Conservation (phyloP, 2,888 invertebrate genomes). For the Lymantria monacha region DNA sequence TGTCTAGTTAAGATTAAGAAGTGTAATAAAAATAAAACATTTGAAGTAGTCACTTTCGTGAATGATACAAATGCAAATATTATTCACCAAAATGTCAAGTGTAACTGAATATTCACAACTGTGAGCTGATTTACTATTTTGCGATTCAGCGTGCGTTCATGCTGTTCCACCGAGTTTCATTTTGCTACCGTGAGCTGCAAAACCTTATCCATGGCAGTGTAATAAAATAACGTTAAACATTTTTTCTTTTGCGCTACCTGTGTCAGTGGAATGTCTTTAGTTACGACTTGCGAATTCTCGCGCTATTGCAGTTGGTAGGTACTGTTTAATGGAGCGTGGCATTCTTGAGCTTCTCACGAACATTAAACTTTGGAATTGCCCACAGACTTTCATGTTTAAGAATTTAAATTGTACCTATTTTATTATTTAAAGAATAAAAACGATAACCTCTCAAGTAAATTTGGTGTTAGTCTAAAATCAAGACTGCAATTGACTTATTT, state of each 20-base stretch:
- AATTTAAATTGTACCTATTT: constrained; percentile 7
- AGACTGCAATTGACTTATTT: constrained; percentile 44
- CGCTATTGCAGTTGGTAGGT: constrained; percentile 1
- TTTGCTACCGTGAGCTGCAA: constrained; percentile 39
- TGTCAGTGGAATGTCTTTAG: constrained; percentile 6
- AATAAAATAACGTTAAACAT: constrained; percentile 23
- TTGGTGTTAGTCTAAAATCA: neutral
- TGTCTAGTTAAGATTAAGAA: too few species aligned
- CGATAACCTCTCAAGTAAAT: neutral
- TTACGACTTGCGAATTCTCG: constrained; percentile 7
- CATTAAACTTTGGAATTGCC: constrained; percentile 21
- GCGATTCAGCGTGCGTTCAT: constrained; percentile 68
- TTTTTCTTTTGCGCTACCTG: constrained; percentile 25
- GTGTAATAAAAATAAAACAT: too few species aligned
- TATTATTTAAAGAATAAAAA: constrained; percentile 11
- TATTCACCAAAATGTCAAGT: constrained; percentile 49
- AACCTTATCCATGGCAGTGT: constrained; percentile 22
- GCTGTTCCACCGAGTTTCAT: constrained; percentile 55
- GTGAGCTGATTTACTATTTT: constrained; percentile 71
- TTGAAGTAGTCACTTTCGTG: constrained; percentile 32
- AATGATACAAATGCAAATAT: constrained; percentile 49
- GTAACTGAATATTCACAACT: constrained; percentile 66
- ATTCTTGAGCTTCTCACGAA: constrained; percentile 29
- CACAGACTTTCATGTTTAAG: constrained; percentile 26
- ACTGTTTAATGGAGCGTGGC: constrained; percentile 39